These are phyloP conservation scores for Lagria hirta DNA, from an alignment of 2,888 invertebrate genomes.

Conservation along the genomic window DNA sequence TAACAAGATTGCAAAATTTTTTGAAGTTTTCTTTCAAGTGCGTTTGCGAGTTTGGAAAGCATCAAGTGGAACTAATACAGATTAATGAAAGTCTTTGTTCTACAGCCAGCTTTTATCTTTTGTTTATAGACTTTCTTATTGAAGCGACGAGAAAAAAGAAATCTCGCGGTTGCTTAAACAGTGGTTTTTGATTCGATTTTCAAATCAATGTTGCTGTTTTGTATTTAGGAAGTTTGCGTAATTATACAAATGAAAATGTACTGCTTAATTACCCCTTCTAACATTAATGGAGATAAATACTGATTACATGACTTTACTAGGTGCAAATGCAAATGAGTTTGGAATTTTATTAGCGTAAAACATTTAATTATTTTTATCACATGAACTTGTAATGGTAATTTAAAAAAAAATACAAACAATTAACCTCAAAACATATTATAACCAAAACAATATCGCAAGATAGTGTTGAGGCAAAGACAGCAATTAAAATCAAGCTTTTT, in stretches of 20 bases:
- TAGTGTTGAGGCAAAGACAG: no score
- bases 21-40: constrained; percentile 22
- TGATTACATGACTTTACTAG: no score
- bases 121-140: constrained; percentile 35
- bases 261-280: constrained; percentile 10
- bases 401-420: no score
- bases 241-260: constrained; percentile 9
- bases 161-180: constrained; percentile 16
- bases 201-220: constrained; percentile 7
- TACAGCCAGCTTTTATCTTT: constrained; percentile 35
- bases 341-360: no score
- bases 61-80: constrained; percentile 40
- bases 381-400: no score
- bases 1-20: constrained; percentile 16
- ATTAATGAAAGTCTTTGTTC: constrained; percentile 42
- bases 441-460: no score
- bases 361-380: no score
- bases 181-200: constrained; percentile 11
- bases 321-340: no score
- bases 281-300: no score
- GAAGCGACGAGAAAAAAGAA: constrained; percentile 15
- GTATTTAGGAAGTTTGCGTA: constrained; percentile 3
- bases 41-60: constrained; percentile 31
- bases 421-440: no score
- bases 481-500: no score